Evolutionary conservation across 1,140 invertebrate genomes (phyloP).

Genomic region (Triops longicaudatus): DNA sequence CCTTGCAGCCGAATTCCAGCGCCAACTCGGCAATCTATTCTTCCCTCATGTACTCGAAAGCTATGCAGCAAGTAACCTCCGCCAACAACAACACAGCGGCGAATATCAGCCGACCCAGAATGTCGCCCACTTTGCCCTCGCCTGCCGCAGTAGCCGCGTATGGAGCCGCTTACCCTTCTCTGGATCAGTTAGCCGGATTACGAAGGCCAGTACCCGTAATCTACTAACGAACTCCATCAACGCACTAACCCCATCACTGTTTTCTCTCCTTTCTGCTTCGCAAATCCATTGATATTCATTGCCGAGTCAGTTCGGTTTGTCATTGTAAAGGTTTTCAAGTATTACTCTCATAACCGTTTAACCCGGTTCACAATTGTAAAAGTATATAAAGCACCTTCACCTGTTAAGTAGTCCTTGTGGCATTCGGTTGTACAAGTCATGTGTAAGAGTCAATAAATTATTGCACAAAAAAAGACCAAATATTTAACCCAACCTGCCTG

Average conservation of each 20-base stretch:
- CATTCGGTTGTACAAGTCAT: not conserved
- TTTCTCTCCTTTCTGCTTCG: not conserved
- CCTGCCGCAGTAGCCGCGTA: slow-evolving; percentile 32
- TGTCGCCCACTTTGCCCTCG: slow-evolving; percentile 30
- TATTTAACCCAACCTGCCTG: too few relatives aligned
- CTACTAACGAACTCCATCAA: slow-evolving; percentile 1
- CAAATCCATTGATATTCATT: not conserved
- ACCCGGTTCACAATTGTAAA: not conserved
- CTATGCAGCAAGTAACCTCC: slow-evolving; percentile 29
- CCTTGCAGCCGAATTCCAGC: not conserved
- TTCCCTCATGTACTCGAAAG: slow-evolving; percentile 28
- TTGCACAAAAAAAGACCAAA: not conserved
- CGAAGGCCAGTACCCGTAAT: slow-evolving; percentile 29
- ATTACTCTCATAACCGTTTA: not conserved
- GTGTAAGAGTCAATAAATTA: slow-evolving; percentile 8
- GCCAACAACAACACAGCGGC: slow-evolving; percentile 31
- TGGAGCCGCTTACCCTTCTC: slow-evolving; percentile 31
- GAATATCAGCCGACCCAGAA: slow-evolving; percentile 32
- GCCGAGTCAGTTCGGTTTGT: not conserved
- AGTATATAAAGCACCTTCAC: not conserved
- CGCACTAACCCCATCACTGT: not conserved
- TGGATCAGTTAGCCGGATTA: slow-evolving; percentile 32
- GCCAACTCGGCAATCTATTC: slow-evolving; percentile 21
- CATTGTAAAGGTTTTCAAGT: not conserved
- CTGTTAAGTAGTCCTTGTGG: not conserved